Conservation (phyloP, 2,113 vertebrate genomes). For the Rhinoderma darwinii region DNA sequence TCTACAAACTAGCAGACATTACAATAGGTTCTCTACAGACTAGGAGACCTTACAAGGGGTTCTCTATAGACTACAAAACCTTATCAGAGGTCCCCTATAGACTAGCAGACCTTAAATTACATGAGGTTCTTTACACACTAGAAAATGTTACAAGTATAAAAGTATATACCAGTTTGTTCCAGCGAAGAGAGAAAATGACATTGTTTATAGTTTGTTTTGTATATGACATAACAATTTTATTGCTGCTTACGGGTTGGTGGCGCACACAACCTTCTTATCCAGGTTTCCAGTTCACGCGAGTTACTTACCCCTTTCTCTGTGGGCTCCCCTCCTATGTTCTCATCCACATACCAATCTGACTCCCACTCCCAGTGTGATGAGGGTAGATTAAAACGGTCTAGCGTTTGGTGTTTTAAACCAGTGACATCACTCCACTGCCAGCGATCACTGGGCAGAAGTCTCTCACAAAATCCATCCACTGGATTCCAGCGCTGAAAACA, state of each 20-base stretch:
- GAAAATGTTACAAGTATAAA: background rate
- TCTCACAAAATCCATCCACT: constrained; percentile 91
- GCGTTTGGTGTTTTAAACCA: constrained; percentile 85
- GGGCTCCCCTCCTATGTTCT: constrained; percentile 94
- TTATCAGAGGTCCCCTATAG: no score
- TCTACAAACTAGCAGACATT: background rate
- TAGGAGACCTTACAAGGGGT: background rate
- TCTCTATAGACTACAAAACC: no score
- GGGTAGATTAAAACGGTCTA: constrained; percentile 82
- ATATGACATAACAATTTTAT: background rate
- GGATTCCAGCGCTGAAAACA: constrained; percentile 93
- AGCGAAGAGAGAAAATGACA: background rate
- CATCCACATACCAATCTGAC: constrained; percentile 93
- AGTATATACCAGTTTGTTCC: background rate
- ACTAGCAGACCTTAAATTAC: background rate
- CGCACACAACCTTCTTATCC: no score
- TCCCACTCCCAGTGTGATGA: constrained; percentile 97
- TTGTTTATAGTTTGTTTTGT: background rate
- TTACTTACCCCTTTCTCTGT: constrained; percentile 92
- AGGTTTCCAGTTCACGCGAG: background rate
- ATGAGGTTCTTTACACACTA: background rate
- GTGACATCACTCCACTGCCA: constrained; percentile 97
- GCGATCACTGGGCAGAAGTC: constrained; percentile 92
- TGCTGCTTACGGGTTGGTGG: background rate
- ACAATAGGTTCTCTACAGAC: no score